Conservation (phyloP, 2,888 invertebrate species). For the Agriotes lineatus region DNA sequence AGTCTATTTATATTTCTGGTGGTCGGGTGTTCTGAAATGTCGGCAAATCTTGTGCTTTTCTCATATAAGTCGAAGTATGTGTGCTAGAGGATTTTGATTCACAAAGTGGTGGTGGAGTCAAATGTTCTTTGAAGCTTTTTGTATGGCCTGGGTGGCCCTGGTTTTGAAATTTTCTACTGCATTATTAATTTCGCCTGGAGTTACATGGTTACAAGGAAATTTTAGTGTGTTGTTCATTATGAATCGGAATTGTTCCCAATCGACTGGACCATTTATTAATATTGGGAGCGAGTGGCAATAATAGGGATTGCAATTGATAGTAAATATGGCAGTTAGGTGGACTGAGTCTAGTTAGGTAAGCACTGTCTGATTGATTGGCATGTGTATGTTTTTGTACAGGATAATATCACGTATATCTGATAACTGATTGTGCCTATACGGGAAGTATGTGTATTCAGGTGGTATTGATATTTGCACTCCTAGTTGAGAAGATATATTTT, state of each 20-base stretch:
- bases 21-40: neutral
- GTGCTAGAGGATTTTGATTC: constrained; percentile 1
- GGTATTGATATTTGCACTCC: too few relatives aligned
- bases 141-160: neutral
- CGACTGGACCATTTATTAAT: neutral
- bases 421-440: too few relatives aligned
- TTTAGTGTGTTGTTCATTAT: neutral
- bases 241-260: neutral
- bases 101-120: neutral
- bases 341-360: too few relatives aligned
- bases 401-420: too few relatives aligned
- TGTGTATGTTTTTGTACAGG: too few relatives aligned
- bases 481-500: too few relatives aligned
- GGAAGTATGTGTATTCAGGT: too few relatives aligned
- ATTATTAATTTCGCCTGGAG: neutral
- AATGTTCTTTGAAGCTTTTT: neutral
- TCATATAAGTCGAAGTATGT: neutral
- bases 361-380: too few relatives aligned
- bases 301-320: neutral
- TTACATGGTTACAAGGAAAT: neutral
- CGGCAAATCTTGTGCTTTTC: neutral
- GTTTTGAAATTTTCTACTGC: neutral
- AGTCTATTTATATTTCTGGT: neutral
- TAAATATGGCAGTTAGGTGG: too few relatives aligned
- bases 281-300: neutral